Percentiles rank a stretch among this genome's conserved stretches.
These are phyloP conservation scores for Tragelaphus scriptus DNA, from an alignment of 2,113 vertebrate genomes.

Conservation along the genomic window DNA sequence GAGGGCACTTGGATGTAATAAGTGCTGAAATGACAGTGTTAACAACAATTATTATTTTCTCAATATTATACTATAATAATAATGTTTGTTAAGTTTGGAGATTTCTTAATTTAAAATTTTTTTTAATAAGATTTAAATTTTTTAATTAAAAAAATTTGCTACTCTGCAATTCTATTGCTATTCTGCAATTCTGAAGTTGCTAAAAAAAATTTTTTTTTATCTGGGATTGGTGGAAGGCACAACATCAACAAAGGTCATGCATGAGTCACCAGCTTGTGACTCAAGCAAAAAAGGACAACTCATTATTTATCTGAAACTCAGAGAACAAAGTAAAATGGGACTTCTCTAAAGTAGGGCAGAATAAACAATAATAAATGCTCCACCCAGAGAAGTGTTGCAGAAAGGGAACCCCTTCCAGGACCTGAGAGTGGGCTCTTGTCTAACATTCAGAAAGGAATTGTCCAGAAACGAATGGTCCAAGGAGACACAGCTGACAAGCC, in stretches of 20 bases:
- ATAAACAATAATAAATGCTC: neutral
- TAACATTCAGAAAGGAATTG: neutral
- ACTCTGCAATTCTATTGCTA: neutral
- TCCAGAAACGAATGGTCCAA: accelerated
- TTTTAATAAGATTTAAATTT: neutral
- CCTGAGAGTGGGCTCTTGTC: neutral
- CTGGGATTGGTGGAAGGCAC: neutral
- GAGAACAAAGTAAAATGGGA: neutral
- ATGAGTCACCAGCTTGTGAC: neutral
- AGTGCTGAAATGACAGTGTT: neutral
- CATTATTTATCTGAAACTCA: neutral
- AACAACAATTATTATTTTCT: neutral
- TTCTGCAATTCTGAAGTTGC: neutral
- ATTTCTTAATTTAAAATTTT: neutral
- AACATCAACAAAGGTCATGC: neutral
- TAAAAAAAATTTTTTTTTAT: neutral
- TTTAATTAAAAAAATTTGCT: neutral
- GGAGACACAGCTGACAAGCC: neutral
- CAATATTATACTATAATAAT: neutral
- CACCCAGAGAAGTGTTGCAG: neutral
- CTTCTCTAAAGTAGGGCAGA: neutral
- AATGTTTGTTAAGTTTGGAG: neutral
- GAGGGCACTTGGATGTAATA: neutral
- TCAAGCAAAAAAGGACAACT: neutral
- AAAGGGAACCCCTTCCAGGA: neutral